These are phyloP conservation scores for Cerastis leucographa DNA, from an alignment of 2,888 invertebrate species.

Conservation along the genomic window DNA sequence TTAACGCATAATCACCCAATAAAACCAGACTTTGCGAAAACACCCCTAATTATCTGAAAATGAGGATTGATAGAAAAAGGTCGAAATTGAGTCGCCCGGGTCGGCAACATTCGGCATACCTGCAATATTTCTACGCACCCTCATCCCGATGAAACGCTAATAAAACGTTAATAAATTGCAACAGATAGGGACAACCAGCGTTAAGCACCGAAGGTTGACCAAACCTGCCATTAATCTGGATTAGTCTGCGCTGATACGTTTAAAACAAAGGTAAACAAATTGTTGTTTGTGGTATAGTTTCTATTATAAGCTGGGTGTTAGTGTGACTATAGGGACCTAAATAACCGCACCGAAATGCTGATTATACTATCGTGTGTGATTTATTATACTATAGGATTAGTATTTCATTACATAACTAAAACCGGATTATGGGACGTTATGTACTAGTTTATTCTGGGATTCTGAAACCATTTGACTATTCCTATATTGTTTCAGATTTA, in stretches of 20 bases:
- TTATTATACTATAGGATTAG: slow-evolving; percentile 33
- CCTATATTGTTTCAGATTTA: neutral
- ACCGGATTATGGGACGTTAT: slow-evolving; percentile 15
- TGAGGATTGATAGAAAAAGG: slow-evolving; percentile 50
- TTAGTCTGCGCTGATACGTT: slow-evolving; percentile 65
- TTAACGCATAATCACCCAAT: slow-evolving; percentile 19
- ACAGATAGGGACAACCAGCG: slow-evolving; percentile 48
- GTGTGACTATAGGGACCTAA: slow-evolving; percentile 33
- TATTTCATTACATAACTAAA: slow-evolving; percentile 32
- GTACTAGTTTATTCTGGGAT: slow-evolving; percentile 10
- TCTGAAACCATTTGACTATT: slow-evolving; percentile 5
- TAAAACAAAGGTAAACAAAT: slow-evolving; percentile 64
- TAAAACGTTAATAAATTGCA: slow-evolving; percentile 68
- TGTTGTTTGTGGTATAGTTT: slow-evolving; percentile 59
- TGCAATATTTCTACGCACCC: slow-evolving; percentile 53
- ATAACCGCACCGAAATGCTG: slow-evolving; percentile 22
- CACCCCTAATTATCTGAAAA: slow-evolving; percentile 36
- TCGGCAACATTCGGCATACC: slow-evolving; percentile 47
- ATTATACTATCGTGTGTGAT: slow-evolving; percentile 41
- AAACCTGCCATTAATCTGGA: slow-evolving; percentile 66
- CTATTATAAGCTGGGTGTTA: slow-evolving; percentile 53
- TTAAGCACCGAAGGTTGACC: slow-evolving; percentile 57
- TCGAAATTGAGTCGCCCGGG: slow-evolving; percentile 28
- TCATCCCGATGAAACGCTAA: slow-evolving; percentile 56
- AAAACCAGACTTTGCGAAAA: slow-evolving; percentile 2